Evolutionary conservation across 2,888 invertebrate species (phyloP).

Genomic region (Junonia oenone): DNA sequence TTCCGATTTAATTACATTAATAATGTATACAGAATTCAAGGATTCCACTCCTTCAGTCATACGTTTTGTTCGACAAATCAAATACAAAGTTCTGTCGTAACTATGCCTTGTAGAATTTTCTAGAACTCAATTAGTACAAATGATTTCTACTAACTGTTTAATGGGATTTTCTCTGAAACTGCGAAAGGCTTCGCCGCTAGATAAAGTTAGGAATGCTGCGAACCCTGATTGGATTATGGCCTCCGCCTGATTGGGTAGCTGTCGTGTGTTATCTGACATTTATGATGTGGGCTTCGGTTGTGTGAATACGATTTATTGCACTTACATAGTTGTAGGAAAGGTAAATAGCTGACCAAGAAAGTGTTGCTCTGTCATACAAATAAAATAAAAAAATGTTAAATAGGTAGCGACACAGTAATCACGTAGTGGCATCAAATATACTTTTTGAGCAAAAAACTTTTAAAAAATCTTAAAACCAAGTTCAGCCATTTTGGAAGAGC

Average conservation of each 20-base stretch:
- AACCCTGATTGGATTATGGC: constrained; percentile 37
- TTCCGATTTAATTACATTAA: neutral
- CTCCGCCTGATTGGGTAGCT: constrained; percentile 18
- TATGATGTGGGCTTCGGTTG: neutral
- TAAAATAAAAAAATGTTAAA: no score
- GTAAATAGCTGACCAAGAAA: no score
- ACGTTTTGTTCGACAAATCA: neutral
- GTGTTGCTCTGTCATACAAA: no score
- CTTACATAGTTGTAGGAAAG: no score
- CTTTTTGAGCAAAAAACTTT: no score
- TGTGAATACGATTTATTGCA: no score
- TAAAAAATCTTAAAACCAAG: no score
- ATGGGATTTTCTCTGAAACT: constrained; percentile 42
- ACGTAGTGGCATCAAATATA: no score
- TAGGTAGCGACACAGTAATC: no score
- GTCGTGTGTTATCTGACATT: neutral
- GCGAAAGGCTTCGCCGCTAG: constrained; percentile 39
- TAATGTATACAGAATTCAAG: neutral
- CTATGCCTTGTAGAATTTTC: neutral
- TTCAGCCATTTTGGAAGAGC: no score
- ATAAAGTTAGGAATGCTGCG: constrained; percentile 39
- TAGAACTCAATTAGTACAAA: constrained; percentile 26
- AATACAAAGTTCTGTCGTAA: no score
- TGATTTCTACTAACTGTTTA: constrained; percentile 40
- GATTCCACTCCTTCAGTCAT: neutral